Evolutionary conservation across 2,113 vertebrate species (phyloP).

Genomic region (Gavia stellata): DNA sequence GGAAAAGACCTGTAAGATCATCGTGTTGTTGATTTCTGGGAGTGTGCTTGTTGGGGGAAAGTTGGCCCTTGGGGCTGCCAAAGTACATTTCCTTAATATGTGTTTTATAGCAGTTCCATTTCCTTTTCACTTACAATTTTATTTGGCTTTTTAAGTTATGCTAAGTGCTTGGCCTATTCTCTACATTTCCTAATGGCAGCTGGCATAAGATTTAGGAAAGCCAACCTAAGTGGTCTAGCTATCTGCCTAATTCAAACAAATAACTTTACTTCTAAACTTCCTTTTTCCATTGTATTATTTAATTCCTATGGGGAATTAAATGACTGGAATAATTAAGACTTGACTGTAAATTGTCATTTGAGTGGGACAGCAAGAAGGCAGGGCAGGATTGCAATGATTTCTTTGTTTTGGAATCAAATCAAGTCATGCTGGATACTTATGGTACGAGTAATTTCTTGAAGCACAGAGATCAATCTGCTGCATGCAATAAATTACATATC

Average conservation of each 20-base stretch:
- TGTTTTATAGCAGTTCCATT: not conserved
- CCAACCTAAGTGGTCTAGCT: not conserved
- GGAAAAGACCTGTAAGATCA: too few relatives aligned
- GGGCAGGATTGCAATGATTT: not conserved
- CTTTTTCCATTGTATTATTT: not conserved
- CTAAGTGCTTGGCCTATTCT: not conserved
- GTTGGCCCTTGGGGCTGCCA: not conserved
- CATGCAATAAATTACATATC: not conserved
- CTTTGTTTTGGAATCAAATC: not conserved
- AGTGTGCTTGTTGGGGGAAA: not conserved
- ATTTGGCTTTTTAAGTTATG: conserved; percentile 3
- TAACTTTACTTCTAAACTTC: not conserved
- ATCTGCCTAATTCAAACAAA: not conserved
- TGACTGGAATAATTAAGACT: not conserved
- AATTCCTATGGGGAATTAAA: not conserved
- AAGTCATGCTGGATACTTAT: not conserved
- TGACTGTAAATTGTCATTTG: not conserved
- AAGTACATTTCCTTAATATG: not conserved
- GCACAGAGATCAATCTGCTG: not conserved
- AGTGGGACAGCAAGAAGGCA: not conserved
- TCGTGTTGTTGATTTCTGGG: not conserved
- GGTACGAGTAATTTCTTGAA: not conserved
- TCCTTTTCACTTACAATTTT: conserved; percentile 14
- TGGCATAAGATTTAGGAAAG: conserved; percentile 2
- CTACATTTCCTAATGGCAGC: not conserved